phyloP scores from a whole-genome alignment of 2,113 vertebrate species.

The Siniperca chuatsi region DNA sequence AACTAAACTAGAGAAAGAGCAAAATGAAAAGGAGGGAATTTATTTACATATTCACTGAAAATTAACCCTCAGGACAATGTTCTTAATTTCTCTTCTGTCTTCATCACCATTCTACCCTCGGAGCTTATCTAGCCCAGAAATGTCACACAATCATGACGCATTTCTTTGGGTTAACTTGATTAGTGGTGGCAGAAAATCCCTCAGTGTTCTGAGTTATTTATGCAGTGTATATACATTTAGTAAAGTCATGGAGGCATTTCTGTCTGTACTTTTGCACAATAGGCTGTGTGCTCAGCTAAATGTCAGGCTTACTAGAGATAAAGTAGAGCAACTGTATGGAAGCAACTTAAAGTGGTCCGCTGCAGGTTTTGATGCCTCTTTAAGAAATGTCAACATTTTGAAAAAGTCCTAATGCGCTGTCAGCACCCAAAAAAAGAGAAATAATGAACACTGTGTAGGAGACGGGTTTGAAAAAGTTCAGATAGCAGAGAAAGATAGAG shows the following conservation, averaged over 20 bases:
- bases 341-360: slow-evolving; percentile 48
- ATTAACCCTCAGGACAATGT: slow-evolving; percentile 75
- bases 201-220: slow-evolving; percentile 67
- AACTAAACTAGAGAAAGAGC: slow-evolving; percentile 33
- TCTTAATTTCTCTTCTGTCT: slow-evolving; percentile 81
- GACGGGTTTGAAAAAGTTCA: slow-evolving; percentile 49
- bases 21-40: slow-evolving; percentile 48
- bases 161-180: slow-evolving; percentile 82
- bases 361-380: slow-evolving; percentile 68
- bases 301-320: slow-evolving; percentile 72
- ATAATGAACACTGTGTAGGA: slow-evolving; percentile 42
- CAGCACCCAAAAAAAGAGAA: slow-evolving; percentile 51
- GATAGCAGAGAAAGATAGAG: slow-evolving; percentile 30
- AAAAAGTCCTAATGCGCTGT: slow-evolving; percentile 63
- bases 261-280: slow-evolving; percentile 35
- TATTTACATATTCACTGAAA: slow-evolving; percentile 80
- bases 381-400: slow-evolving; percentile 74
- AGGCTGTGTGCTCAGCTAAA: slow-evolving; percentile 61
- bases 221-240: slow-evolving; percentile 67
- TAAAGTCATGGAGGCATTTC: slow-evolving; percentile 48
- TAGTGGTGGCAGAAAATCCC: slow-evolving; percentile 74
- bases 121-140: slow-evolving; percentile 84
- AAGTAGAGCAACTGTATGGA: slow-evolving; percentile 47
- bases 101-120: slow-evolving; percentile 78
- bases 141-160: slow-evolving; percentile 80